Conservation (phyloP, 1,140 invertebrate species). For the Marisa cornuarietis region DNA sequence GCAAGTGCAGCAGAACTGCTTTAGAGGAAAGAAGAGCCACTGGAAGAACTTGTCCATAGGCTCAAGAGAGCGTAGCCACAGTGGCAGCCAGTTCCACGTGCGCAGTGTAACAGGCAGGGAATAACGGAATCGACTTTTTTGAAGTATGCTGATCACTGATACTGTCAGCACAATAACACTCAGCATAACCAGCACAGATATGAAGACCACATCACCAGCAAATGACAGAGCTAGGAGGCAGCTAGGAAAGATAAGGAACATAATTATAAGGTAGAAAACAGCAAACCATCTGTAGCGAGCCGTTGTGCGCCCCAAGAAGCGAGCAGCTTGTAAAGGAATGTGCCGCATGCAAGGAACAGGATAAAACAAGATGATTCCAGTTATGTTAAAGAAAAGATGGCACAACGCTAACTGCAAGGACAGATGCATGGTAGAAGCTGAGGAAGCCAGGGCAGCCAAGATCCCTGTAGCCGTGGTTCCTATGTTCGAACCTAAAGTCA, state of each 20-base stretch:
- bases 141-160: slow-evolving; percentile 63
- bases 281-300: slow-evolving; percentile 72
- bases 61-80: slow-evolving; percentile 67
- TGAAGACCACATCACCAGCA: slow-evolving; percentile 43
- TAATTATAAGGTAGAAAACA: slow-evolving; percentile 68
- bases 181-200: slow-evolving; percentile 46
- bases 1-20: slow-evolving; percentile 18
- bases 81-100: slow-evolving; percentile 70
- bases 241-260: slow-evolving; percentile 70
- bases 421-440: slow-evolving; percentile 54
- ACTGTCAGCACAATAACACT: slow-evolving; percentile 56
- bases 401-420: slow-evolving; percentile 73
- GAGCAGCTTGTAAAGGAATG: slow-evolving; percentile 70
- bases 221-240: slow-evolving; percentile 66
- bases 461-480: slow-evolving; percentile 73
- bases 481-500: slow-evolving; percentile 73
- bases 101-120: slow-evolving; percentile 63
- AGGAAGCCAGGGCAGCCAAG: slow-evolving; percentile 68
- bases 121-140: slow-evolving; percentile 51
- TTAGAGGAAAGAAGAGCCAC: background rate
- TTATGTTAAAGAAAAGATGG: slow-evolving; percentile 74
- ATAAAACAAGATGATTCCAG: slow-evolving; percentile 73
- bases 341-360: slow-evolving; percentile 70
- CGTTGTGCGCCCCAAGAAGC: slow-evolving; percentile 67
- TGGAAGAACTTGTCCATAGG: slow-evolving; percentile 40